Percentiles rank a stretch among this genome's conserved stretches.
Conservation (phyloP, 2,888 invertebrate species). For the Drosophila lutescens region DNA sequence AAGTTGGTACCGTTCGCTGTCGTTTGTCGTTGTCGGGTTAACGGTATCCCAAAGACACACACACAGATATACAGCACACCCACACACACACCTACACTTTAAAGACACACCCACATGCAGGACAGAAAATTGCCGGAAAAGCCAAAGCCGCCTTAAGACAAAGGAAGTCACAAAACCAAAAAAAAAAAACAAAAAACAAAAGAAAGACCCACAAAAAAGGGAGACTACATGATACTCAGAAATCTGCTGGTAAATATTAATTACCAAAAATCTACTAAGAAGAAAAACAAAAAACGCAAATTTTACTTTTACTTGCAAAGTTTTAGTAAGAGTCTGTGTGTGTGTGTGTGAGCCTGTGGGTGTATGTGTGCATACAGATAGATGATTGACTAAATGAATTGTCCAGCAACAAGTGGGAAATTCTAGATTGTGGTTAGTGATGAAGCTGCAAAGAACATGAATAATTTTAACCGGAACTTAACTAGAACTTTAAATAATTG, state of each 20-base stretch:
- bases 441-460: no score
- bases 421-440: slow-evolving; percentile 6
- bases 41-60: slow-evolving; percentile 21
- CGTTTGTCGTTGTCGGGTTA: slow-evolving; percentile 34
- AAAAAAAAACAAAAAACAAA: neutral
- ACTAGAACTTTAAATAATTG: neutral
- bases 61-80: neutral
- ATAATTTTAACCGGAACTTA: neutral
- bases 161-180: neutral
- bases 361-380: slow-evolving; percentile 1
- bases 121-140: slow-evolving; percentile 3
- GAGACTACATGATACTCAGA: slow-evolving; percentile 60
- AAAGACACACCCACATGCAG: slow-evolving; percentile 8
- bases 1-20: slow-evolving; percentile 29
- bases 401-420: slow-evolving; percentile 25
- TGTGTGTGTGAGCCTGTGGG: neutral
- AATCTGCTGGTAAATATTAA: slow-evolving; percentile 76
- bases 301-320: slow-evolving; percentile 22
- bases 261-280: slow-evolving; percentile 37
- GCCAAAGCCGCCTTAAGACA: slow-evolving; percentile 10
- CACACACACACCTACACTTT: slow-evolving; percentile 2
- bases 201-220: neutral
- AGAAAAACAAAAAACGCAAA: neutral
- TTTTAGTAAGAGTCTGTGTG: slow-evolving; percentile 7
- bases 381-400: slow-evolving; percentile 22